Evolutionary conservation across 2,888 invertebrate genomes (phyloP), one percentile per base, ranked within the genome.

Genomic region (Sclerodermus sp.): DNA sequence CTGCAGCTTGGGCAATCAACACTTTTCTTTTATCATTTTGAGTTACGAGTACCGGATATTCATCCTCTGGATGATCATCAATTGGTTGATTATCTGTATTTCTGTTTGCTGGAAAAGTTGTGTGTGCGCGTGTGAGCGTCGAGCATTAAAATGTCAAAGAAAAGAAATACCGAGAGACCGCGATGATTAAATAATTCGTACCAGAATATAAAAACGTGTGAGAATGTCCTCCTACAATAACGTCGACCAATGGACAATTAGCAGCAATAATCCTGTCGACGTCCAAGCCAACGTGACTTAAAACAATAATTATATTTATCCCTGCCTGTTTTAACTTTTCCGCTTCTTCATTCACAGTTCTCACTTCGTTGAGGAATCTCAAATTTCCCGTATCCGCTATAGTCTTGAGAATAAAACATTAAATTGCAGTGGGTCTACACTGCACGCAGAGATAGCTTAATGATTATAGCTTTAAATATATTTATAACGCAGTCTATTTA

Each of bases 141-240:
- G n/a, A n/a, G n/a, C n/a, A n/a, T n/a, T n/a, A n/a, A n/a, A n/a
- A n/a, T n/a, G n/a, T n/a, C n/a, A n/a, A n/a, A n/a, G 12, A 43
- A 51, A 15, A 41, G 34, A 42, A 31, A 34, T 30, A 17, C 23
- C 14, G 8, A 18, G 34, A 45, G 12, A 6, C 30, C 15, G 23
- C n/a, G n/a, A n/a, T 23, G 4, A 8, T 23, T 23, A 23, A 23
- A 23, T 5, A 2, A 18, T 17, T 29, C 46, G 36, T 23, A 73
- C 74, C 74, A 13, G 86, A 86, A 73, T 85, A 93, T 0, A 93
- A 82, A 60, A 93, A 85, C 0, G 89, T 87, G 73, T 94, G 90
- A 0, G 90, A 88, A 73, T 93, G 93, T 0, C 87, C 90, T 4
- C 93, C 93, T n/a, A 94, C 88, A 49, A 94, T 88, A 0, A 93